Conservation (phyloP, 2,113 vertebrate species). For the Gnathonemus echidnorhynchus region DNA sequence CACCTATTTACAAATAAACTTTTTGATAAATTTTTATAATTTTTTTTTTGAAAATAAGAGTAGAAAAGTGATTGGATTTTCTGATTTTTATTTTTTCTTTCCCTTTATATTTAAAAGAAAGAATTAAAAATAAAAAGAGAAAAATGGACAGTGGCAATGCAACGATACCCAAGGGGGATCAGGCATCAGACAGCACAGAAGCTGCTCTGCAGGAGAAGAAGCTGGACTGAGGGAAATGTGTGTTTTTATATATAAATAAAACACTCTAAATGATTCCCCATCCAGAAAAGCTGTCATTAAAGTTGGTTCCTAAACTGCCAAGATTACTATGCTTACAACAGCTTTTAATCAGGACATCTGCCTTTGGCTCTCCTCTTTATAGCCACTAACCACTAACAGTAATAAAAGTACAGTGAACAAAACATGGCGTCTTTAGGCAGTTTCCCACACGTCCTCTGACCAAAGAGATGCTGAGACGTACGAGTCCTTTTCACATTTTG, state of each 20-base stretch:
- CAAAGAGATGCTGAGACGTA: not conserved
- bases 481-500: not conserved
- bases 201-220: not conserved
- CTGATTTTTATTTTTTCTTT: conserved; percentile 61
- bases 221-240: not conserved
- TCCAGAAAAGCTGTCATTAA: not conserved
- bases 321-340: conserved; percentile 1
- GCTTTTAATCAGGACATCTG: not conserved
- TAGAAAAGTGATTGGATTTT: conserved; percentile 74
- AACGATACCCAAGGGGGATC: conserved; percentile 32
- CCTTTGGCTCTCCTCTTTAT: not conserved
- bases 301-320: conserved; percentile 6
- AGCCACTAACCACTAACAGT: not conserved
- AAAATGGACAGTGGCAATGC: conserved; percentile 31
- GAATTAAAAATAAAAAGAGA: conserved; percentile 37
- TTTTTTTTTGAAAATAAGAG: conserved; percentile 65
- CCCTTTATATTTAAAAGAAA: conserved; percentile 62
- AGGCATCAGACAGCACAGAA: conserved; percentile 31
- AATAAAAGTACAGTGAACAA: not conserved
- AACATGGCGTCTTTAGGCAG: not conserved
- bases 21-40: conserved; percentile 54
- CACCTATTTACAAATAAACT: conserved; percentile 72
- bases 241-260: not conserved
- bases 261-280: not conserved
- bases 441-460: not conserved